Evolutionary conservation across 2,797 vertebrate genomes (phyloP).

Genomic region (Glossophaga mutica): DNA sequence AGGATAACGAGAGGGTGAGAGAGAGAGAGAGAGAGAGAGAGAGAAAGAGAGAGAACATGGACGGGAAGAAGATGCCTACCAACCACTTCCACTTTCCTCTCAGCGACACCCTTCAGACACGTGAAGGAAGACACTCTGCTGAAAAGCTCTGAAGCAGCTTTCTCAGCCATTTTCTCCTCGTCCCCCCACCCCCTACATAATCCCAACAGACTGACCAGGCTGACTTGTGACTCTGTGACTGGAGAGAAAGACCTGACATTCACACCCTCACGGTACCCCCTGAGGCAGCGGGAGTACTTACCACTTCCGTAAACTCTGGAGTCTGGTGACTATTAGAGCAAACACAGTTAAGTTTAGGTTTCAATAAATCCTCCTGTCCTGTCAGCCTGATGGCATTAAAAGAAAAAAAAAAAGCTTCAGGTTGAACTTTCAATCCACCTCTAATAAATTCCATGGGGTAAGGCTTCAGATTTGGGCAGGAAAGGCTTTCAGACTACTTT

Average conservation of each 20-base stretch:
- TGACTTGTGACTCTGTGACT: background rate
- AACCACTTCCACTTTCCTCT: background rate
- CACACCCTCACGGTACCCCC: background rate
- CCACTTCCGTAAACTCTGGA: conserved; percentile 56
- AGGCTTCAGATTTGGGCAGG: conserved; percentile 70
- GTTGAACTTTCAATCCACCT: conserved; percentile 62
- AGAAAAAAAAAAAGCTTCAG: conserved; percentile 50
- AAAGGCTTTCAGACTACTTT: background rate
- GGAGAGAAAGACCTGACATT: background rate
- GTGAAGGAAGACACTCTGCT: accelerated
- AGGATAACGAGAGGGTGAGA: background rate
- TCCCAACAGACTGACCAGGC: background rate
- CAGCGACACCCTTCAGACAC: background rate
- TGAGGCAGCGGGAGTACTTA: background rate
- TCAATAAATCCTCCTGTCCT: conserved; percentile 58
- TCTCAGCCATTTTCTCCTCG: background rate
- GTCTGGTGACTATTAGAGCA: conserved; percentile 62
- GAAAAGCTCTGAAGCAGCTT: background rate
- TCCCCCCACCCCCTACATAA: background rate
- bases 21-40: too few relatives aligned
- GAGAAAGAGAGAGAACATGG: too few relatives aligned
- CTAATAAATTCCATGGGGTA: conserved; percentile 45
- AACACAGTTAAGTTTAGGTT: conserved; percentile 75
- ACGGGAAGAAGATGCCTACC: background rate
- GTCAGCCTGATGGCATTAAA: conserved; percentile 33